phyloP scores from a whole-genome alignment of 2,888 invertebrate species.

The Amphiduros pacificus region DNA sequence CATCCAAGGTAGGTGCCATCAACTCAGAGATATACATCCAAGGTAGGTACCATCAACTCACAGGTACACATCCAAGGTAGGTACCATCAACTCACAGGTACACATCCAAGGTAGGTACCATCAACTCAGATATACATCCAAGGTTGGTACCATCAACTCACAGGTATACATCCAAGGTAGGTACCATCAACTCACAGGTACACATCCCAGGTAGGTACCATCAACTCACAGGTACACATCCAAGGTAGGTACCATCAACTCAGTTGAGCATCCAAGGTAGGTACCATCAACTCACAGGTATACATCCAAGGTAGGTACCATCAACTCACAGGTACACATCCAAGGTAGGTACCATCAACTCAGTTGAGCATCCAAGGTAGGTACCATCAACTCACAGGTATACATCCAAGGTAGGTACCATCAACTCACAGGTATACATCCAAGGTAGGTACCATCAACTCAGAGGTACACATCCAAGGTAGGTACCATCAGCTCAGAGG shows the following conservation, averaged over 20 bases:
- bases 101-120: not conserved
- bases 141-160: no score
- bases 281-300: not conserved
- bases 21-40: no score
- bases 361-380: not conserved
- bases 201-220: not conserved
- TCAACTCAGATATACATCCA: not conserved
- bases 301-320: not conserved
- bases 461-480: not conserved
- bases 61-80: not conserved
- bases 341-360: not conserved
- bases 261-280: not conserved
- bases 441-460: not conserved
- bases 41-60: not conserved
- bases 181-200: not conserved
- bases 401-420: not conserved
- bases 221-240: no score
- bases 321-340: no score
- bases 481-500: slow-evolving; percentile 22
- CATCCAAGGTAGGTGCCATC: not conserved
- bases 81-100: no score
- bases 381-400: not conserved
- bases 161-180: not conserved
- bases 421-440: no score
- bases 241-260: not conserved